Evolutionary conservation across 2,113 vertebrate genomes (phyloP).

Genomic region (Nymphicus hollandicus): DNA sequence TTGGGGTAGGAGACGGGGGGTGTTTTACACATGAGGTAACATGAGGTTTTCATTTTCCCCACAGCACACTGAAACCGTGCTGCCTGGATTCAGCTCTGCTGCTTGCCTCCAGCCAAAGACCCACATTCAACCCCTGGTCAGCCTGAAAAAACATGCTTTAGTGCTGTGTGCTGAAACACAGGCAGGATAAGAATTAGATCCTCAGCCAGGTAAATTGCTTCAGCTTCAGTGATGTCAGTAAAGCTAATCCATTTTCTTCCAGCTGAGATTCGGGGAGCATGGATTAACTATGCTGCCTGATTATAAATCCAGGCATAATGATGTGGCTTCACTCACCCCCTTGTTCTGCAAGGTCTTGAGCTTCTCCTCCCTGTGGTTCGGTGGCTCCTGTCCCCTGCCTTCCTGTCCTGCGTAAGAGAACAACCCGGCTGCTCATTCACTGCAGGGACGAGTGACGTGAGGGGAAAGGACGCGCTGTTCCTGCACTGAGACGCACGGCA

Average conservation of each 20-base stretch:
- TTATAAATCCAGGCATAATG: neutral
- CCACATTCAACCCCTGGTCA: neutral
- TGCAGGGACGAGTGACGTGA: rapidly evolving
- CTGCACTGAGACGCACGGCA: neutral
- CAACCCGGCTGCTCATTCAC: neutral
- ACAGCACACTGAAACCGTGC: neutral
- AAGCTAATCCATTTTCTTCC: constrained; percentile 50
- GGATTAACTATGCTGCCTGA: constrained; percentile 20
- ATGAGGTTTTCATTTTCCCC: neutral
- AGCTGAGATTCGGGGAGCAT: neutral
- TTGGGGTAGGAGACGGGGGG: neutral
- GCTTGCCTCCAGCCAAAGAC: neutral
- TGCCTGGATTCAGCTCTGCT: neutral
- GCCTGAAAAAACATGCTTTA: neutral
- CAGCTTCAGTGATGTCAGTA: neutral
- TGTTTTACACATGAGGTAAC: neutral
- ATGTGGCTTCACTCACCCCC: neutral
- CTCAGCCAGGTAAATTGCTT: neutral
- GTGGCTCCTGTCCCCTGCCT: neutral
- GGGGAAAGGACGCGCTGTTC: neutral
- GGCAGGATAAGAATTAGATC: neutral
- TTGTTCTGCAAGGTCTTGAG: neutral
- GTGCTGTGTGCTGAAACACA: neutral
- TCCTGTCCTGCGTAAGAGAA: neutral
- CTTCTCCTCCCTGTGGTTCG: rapidly evolving